These are phyloP conservation scores for Platalea minor DNA, from an alignment of 2,797 vertebrate genomes.

Conservation along the genomic window DNA sequence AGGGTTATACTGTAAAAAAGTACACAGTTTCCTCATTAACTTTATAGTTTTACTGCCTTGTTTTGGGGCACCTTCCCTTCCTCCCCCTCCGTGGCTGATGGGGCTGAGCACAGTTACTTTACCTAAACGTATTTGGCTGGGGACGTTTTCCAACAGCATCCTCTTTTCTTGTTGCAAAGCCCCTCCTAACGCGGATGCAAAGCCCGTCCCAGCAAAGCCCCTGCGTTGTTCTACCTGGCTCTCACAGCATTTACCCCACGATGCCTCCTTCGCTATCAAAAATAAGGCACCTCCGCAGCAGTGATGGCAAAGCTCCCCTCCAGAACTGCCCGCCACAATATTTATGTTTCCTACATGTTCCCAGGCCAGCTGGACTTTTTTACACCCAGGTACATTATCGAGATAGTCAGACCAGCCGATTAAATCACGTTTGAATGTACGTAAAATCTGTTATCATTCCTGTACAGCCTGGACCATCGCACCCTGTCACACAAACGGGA, in stretches of 20 bases:
- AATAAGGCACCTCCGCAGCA: background rate
- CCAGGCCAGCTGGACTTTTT: slow-evolving; percentile 52
- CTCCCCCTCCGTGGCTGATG: background rate
- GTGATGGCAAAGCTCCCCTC: background rate
- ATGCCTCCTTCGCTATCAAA: background rate
- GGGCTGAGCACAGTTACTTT: background rate
- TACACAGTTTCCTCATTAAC: slow-evolving; percentile 74
- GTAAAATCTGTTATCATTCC: slow-evolving; percentile 36
- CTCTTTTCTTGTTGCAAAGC: background rate
- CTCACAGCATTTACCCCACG: background rate
- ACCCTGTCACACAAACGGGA: background rate
- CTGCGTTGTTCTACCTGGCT: accelerated
- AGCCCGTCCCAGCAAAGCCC: background rate
- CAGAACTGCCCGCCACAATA: background rate
- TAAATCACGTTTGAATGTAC: slow-evolving; percentile 51
- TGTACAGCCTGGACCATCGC: background rate
- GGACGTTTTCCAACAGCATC: background rate
- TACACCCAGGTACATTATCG: slow-evolving; percentile 26
- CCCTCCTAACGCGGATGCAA: background rate
- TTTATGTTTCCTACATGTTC: slow-evolving; percentile 21
- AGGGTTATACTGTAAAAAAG: slow-evolving; percentile 59
- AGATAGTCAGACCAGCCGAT: slow-evolving; percentile 15
- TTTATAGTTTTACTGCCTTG: slow-evolving; percentile 76
- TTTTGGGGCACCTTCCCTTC: slow-evolving; percentile 71
- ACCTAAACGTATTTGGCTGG: background rate